Evolutionary conservation across 2,888 invertebrate species (phyloP).

Genomic region (Agelastica alni): DNA sequence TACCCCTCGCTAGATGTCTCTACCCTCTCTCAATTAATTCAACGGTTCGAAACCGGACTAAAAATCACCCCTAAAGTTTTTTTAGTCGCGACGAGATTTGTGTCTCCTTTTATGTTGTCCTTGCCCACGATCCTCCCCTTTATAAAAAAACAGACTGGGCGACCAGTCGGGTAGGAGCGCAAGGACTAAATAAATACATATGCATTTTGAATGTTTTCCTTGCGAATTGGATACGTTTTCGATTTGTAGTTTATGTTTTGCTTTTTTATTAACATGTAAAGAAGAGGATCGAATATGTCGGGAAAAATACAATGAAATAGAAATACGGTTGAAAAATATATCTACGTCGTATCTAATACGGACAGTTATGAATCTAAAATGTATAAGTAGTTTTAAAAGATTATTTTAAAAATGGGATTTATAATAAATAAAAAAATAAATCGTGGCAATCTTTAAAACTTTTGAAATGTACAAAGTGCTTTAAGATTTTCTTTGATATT

Average conservation of each 20-base stretch:
- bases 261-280: background rate
- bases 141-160: slow-evolving; percentile 20
- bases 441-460: too few relatives aligned
- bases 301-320: too few relatives aligned
- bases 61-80: slow-evolving; percentile 14
- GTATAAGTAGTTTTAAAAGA: too few relatives aligned
- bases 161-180: slow-evolving; percentile 7
- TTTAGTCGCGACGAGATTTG: slow-evolving; percentile 12
- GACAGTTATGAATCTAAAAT: too few relatives aligned
- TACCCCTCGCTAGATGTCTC: slow-evolving; percentile 27
- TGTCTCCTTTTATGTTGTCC: slow-evolving; percentile 4
- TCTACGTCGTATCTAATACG: too few relatives aligned
- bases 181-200: slow-evolving; percentile 20
- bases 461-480: too few relatives aligned
- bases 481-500: too few relatives aligned
- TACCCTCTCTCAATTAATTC: background rate
- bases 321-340: too few relatives aligned
- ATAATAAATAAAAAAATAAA: too few relatives aligned
- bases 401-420: too few relatives aligned
- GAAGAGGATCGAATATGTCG: too few relatives aligned
- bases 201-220: slow-evolving; percentile 24
- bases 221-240: slow-evolving; percentile 17
- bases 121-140: slow-evolving; percentile 14
- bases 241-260: slow-evolving; percentile 4
- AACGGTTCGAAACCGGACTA: slow-evolving; percentile 8